phyloP scores from a whole-genome alignment of 2,888 invertebrate species.

The Apotomis betuletana region DNA sequence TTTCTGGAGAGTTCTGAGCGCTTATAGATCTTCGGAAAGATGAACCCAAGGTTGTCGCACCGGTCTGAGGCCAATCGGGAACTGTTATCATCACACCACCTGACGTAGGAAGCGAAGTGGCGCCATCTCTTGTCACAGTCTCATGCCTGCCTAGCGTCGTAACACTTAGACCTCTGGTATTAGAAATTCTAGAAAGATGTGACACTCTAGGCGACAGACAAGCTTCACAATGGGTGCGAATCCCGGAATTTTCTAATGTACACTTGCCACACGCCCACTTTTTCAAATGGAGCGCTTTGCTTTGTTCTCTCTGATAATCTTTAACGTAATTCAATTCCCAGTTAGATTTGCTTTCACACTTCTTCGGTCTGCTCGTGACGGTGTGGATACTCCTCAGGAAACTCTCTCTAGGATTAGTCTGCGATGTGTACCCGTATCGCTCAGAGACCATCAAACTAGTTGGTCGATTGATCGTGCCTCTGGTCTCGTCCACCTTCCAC shows the following conservation, averaged over 20 bases:
- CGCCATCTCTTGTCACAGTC: constrained; percentile 68
- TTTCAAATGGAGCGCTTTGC: constrained; percentile 71
- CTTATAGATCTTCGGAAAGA: constrained; percentile 72
- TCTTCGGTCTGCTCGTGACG: constrained; percentile 77
- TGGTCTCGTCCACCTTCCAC: constrained; percentile 79
- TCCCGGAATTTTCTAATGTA: constrained; percentile 88
- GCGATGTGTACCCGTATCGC: constrained; percentile 65
- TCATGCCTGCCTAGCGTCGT: constrained; percentile 77
- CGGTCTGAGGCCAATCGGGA: constrained; percentile 84
- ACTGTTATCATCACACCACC: constrained; percentile 86
- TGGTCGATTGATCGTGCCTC: constrained; percentile 79
- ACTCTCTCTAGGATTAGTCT: constrained; percentile 69
- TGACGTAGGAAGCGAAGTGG: constrained; percentile 74
- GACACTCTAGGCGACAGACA: constrained; percentile 87
- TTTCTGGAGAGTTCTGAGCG: constrained; percentile 77
- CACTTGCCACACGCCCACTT: constrained; percentile 90
- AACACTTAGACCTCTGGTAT: constrained; percentile 73
- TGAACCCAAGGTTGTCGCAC: constrained; percentile 61
- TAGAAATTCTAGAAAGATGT: constrained; percentile 68
- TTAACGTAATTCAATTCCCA: constrained; percentile 79
- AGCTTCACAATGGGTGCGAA: constrained; percentile 87
- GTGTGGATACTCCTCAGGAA: constrained; percentile 76
- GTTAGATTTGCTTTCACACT: constrained; percentile 76
- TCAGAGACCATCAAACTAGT: constrained; percentile 85
- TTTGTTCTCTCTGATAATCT: constrained; percentile 76